Conservation (phyloP, 2,797 vertebrate genomes). For the Labeo calbasu region DNA sequence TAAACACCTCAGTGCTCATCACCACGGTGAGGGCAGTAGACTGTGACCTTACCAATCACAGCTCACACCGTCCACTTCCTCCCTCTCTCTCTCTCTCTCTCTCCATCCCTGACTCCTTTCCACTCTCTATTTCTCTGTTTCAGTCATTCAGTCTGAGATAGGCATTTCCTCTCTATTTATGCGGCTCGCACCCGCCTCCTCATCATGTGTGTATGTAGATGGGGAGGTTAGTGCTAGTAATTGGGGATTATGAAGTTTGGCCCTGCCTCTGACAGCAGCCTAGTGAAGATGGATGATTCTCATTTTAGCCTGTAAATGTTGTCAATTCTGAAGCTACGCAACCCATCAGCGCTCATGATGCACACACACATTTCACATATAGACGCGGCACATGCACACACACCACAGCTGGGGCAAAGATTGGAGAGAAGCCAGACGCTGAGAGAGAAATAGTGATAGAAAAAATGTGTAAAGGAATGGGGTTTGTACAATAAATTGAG, state of each 20-base stretch:
- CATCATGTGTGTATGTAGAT: constrained; percentile 86
- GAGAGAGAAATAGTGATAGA: constrained; percentile 6
- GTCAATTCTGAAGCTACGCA: constrained; percentile 99
- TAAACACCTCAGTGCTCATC: constrained; percentile 81
- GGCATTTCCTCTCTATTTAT: constrained; percentile 39
- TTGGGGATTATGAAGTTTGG: constrained; percentile 99
- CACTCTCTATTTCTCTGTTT: constrained; percentile 41
- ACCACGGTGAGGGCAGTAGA: constrained; percentile 80
- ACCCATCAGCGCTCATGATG: constrained; percentile 97
- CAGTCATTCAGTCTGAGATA: constrained; percentile 19
- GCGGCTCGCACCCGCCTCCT: constrained; percentile 24
- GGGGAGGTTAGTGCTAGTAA: constrained; percentile 93
- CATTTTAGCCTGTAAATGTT: constrained; percentile 99
- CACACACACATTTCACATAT: constrained; percentile 57
- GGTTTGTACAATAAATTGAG: constrained; percentile 27
- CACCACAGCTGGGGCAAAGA: constrained; percentile 85
- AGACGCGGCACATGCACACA: constrained; percentile 68
- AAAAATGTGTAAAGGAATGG: constrained; percentile 23
- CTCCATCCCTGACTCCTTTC: constrained; percentile 29
- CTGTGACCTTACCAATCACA: constrained; percentile 82
- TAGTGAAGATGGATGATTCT: constrained; percentile 99
- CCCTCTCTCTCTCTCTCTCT: constrained; percentile 41
- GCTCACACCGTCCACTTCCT: constrained; percentile 71
- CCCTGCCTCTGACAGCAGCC: constrained; percentile 95
- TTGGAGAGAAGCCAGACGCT: constrained; percentile 39